Evolutionary conservation across 2,888 invertebrate species (phyloP).

Genomic region (Steromphala cineraria): DNA sequence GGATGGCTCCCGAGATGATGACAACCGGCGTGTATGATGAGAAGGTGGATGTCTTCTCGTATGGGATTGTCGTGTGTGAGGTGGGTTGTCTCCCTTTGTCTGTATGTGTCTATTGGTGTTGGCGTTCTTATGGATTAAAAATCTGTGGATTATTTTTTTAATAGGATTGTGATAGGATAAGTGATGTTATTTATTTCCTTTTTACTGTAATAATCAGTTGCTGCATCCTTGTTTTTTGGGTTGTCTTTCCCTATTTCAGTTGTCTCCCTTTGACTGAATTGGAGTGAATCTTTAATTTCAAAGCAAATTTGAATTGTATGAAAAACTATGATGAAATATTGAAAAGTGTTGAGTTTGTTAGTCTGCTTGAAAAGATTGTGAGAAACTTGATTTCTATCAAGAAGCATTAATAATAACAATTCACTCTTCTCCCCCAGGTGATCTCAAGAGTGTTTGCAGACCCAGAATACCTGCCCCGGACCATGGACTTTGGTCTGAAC

Average conservation of each 20-base stretch:
- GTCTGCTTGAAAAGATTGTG: too few species aligned
- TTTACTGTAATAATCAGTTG: background rate
- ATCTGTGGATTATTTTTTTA: slow-evolving; percentile 92
- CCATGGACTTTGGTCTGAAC: slow-evolving; percentile 93
- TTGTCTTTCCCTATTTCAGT: background rate
- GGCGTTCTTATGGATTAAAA: background rate
- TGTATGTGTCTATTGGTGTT: background rate
- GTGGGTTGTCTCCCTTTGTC: slow-evolving; percentile 75
- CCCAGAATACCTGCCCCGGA: slow-evolving; percentile 93
- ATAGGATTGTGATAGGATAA: slow-evolving; percentile 93
- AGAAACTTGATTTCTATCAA: too few species aligned
- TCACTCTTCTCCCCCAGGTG: slow-evolving; percentile 79
- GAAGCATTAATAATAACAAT: too few species aligned
- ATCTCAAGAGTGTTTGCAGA: slow-evolving; percentile 96
- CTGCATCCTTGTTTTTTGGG: background rate
- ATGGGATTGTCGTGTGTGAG: slow-evolving; percentile 96
- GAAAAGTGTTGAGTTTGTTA: too few species aligned
- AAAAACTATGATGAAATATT: too few species aligned
- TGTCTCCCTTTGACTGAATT: background rate
- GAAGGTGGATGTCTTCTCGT: slow-evolving; percentile 96
- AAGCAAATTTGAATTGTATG: background rate
- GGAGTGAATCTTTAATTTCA: background rate
- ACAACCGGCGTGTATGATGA: slow-evolving; percentile 96
- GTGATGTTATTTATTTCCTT: slow-evolving; percentile 82
- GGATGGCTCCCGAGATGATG: slow-evolving; percentile 99